phyloP scores from a whole-genome alignment of 2,888 invertebrate species.

The Charanyca ferruginea region DNA sequence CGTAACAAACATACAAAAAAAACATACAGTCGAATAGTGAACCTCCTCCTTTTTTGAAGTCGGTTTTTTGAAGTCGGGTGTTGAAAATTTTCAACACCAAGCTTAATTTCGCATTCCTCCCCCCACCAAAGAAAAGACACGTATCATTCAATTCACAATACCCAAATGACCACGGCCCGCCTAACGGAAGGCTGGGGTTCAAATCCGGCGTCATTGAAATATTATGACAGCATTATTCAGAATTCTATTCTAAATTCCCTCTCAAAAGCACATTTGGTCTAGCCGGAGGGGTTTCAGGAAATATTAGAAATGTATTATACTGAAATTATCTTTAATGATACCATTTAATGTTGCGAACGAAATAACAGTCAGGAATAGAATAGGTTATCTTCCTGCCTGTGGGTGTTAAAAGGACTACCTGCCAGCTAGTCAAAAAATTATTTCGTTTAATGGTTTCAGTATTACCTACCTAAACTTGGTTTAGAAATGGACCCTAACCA shows the following conservation, averaged over 20 bases:
- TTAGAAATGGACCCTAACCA: no score
- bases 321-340: constrained; percentile 20
- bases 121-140: constrained; percentile 18
- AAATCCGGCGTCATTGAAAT: constrained; percentile 56
- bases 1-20: no score
- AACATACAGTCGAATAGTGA: no score
- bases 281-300: constrained; percentile 25
- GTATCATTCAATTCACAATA: constrained; percentile 52
- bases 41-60: no score
- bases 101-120: not conserved
- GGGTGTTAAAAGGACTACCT: not conserved
- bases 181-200: constrained; percentile 35
- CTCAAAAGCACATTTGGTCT: constrained; percentile 42
- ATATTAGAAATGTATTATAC: constrained; percentile 38
- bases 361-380: not conserved
- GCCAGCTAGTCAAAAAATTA: no score
- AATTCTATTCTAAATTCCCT: constrained; percentile 40
- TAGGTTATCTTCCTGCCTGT: not conserved
- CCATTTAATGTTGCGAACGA: not conserved
- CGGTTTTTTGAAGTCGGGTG: no score
- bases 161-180: constrained; percentile 44
- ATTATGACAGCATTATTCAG: constrained; percentile 53
- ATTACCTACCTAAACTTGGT: no score
- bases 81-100: not conserved
- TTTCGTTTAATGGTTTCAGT: no score